Evolutionary conservation across 2,113 vertebrate genomes (phyloP).

Genomic region (Hydrochoerus hydrochaeris): DNA sequence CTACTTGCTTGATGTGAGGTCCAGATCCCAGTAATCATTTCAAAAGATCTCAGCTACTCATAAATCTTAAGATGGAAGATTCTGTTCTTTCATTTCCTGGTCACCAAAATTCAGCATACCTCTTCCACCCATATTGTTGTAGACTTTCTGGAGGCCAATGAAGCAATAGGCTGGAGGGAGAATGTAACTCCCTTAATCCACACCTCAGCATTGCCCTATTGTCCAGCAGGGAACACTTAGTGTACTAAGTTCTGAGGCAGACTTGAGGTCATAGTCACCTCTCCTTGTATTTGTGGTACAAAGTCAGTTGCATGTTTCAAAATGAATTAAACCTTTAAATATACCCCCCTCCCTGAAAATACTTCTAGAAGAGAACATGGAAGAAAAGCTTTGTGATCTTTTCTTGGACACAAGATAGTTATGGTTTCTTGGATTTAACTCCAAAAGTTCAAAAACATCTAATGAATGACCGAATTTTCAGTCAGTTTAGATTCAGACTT

Average conservation of each 20-base stretch:
- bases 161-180: neutral
- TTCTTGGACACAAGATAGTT: neutral
- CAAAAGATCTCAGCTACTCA: slow-evolving; percentile 25
- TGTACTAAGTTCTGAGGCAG: neutral
- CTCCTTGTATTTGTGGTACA: neutral
- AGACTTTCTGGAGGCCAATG: neutral
- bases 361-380: neutral
- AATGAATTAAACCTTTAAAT: neutral
- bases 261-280: neutral
- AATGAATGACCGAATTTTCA: neutral
- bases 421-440: neutral
- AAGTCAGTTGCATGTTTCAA: slow-evolving; percentile 6
- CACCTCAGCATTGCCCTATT: neutral
- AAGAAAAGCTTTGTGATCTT: neutral
- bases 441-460: neutral
- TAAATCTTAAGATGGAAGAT: slow-evolving; percentile 39
- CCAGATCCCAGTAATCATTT: slow-evolving; percentile 41
- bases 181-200: neutral
- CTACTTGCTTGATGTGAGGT: slow-evolving; percentile 54
- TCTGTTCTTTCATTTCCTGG: slow-evolving; percentile 46
- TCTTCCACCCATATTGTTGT: neutral
- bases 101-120: neutral
- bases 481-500: neutral
- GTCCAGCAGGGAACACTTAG: neutral
- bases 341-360: neutral